Base-by-base conservation (phyloP, 2,888 invertebrate genomes). In the Cephus nigrinus region DNA sequence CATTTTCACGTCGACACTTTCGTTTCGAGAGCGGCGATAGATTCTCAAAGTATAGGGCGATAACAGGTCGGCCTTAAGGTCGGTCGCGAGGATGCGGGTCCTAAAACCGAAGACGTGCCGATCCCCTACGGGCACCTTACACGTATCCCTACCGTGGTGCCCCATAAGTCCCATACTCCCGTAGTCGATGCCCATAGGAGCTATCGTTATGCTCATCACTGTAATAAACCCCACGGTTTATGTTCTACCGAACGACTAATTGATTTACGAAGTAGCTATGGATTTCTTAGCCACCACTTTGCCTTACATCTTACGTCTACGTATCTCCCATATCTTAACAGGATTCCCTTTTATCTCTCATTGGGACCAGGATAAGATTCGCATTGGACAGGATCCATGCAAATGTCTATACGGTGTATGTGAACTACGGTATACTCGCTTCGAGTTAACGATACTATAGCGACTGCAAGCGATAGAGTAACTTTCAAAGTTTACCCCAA, bases 1-100 rank as follows among this genome's bases (percentile, higher is more conserved):
- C 68, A 79, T 83, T 82, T 81, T 80, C 75, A 81, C 82, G 81
- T 81, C 81, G 83, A 84, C 82, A 82, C 82, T 82, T 84, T 79
- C 80, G 72, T 79, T 71, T 71, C 71, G 9, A 71, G 71, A 31
- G 71, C 12, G 71, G 71, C 71, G 71, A 71, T 71, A 71, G 71
- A 33, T 33, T 35, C 35, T 74, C 74, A 36, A 35, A 33, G 74
- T 33, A 55, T 9, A 55, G 23, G 74, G 30, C 74, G 74, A 74
- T 74, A 36, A 74, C 33, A 74, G 33, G 34, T 32, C 69, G 69
- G 31, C 71, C 33, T n/a, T 12, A n/a, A 74, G 33, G 34, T 32
- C 69, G 69, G 30, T 69, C 33, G 23, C 15, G 32, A 32, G 30
- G 35, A 78, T 78, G 78, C 78, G 78, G 78, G 78, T 78, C 68